phyloP scores from a whole-genome alignment of 2,797 vertebrate species.

The Dallia pectoralis region DNA sequence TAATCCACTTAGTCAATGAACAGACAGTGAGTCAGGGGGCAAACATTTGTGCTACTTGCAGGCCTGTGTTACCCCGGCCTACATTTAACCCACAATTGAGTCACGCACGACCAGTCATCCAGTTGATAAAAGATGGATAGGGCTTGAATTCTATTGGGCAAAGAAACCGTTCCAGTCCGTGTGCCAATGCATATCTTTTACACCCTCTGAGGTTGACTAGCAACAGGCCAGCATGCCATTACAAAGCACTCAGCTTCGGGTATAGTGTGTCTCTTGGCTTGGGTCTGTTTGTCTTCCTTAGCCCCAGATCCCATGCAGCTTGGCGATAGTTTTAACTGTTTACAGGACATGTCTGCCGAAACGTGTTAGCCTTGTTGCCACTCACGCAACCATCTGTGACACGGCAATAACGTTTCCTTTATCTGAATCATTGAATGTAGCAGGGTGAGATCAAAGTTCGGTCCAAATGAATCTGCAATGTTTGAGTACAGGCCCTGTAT shows the following conservation, averaged over 20 bases:
- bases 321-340: not conserved
- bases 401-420: not conserved
- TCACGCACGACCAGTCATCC: not conserved
- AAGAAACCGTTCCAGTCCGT: not conserved
- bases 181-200: slow-evolving; percentile 1
- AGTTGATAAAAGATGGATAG: not conserved
- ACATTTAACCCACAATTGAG: not conserved
- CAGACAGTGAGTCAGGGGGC: not conserved
- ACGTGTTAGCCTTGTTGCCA: not conserved
- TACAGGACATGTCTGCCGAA: slow-evolving; percentile 1
- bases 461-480: not conserved
- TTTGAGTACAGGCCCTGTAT: not conserved
- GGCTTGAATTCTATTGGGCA: not conserved
- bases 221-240: not conserved
- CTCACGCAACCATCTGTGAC: not conserved
- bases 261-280: slow-evolving; percentile 27
- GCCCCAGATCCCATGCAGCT: slow-evolving; percentile 3
- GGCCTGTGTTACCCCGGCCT: not conserved
- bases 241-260: slow-evolving; percentile 13
- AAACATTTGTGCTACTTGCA: not conserved
- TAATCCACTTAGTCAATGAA: not conserved
- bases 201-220: not conserved
- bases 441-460: not conserved
- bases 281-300: slow-evolving; percentile 6
- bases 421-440: not conserved